A percentile compares a stretch with the other conserved stretches of the same genome.
phyloP scores from a whole-genome alignment of 2,113 vertebrate genomes.

The Tapirus terrestris region DNA sequence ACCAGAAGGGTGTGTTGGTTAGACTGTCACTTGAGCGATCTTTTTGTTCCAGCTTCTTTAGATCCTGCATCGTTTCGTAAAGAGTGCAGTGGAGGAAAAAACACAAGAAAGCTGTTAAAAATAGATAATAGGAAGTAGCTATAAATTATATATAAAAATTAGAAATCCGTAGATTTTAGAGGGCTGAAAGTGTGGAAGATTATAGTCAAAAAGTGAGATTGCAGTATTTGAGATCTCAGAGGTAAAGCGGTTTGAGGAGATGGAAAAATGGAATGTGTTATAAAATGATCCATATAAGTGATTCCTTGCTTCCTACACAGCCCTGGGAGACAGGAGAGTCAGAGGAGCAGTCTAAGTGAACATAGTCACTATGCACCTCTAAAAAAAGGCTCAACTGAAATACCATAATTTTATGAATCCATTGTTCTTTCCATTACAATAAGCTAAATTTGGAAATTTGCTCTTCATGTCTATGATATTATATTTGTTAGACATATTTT shows the following conservation, averaged over 20 bases:
- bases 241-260: background rate
- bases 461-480: background rate
- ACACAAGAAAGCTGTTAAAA: background rate
- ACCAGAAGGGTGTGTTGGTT: background rate
- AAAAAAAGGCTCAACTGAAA: background rate
- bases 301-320: background rate
- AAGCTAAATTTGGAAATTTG: background rate
- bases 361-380: background rate
- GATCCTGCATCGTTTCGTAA: background rate
- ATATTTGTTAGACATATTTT: background rate
- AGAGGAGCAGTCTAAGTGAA: background rate
- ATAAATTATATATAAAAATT: background rate
- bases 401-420: background rate
- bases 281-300: background rate
- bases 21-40: background rate
- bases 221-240: background rate
- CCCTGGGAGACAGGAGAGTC: background rate
- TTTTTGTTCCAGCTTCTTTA: background rate
- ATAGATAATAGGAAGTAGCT: background rate
- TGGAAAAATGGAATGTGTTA: background rate
- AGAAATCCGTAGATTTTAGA: background rate
- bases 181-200: background rate
- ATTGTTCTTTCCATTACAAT: background rate
- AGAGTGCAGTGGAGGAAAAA: background rate
- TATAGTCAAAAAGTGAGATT: background rate